Percentiles rank a stretch among this genome's conserved stretches.
phyloP scores from a whole-genome alignment of 2,797 vertebrate genomes.

The Argentina silus region DNA sequence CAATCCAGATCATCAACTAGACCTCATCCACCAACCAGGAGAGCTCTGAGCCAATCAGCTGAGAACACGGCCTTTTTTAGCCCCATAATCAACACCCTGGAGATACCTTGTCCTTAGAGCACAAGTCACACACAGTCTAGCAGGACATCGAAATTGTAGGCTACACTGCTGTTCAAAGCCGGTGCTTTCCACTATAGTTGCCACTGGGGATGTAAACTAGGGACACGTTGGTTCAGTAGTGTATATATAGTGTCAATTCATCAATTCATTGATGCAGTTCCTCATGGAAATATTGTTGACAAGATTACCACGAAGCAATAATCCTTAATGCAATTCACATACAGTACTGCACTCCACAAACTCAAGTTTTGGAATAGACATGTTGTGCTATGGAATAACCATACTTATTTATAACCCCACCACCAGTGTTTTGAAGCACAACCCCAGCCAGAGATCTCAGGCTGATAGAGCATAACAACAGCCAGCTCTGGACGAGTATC shows the following conservation, averaged over 20 bases:
- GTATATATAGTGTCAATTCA: not conserved
- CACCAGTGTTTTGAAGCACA: not conserved
- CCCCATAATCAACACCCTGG: constrained; percentile 80
- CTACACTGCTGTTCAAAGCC: no score
- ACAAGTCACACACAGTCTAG: constrained; percentile 27
- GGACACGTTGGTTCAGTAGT: not conserved
- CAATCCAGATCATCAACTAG: constrained; percentile 71
- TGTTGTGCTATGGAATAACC: not conserved
- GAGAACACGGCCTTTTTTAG: constrained; percentile 69
- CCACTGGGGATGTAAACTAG: not conserved
- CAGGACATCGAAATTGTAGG: no score
- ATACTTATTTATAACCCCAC: not conserved
- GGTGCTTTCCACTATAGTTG: no score
- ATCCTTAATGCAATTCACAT: not conserved
- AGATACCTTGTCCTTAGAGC: constrained; percentile 63
- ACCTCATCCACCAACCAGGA: constrained; percentile 61
- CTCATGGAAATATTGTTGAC: not conserved
- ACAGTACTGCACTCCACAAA: no score
- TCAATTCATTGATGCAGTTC: not conserved
- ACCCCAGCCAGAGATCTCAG: not conserved
- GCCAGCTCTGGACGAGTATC: constrained; percentile 23
- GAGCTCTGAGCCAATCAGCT: constrained; percentile 59
- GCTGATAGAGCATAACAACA: constrained; percentile 23
- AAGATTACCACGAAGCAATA: not conserved
- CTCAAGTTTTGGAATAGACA: not conserved